Evolutionary conservation across 1,140 invertebrate species (phyloP).

Genomic region (Araneus ventricosus): DNA sequence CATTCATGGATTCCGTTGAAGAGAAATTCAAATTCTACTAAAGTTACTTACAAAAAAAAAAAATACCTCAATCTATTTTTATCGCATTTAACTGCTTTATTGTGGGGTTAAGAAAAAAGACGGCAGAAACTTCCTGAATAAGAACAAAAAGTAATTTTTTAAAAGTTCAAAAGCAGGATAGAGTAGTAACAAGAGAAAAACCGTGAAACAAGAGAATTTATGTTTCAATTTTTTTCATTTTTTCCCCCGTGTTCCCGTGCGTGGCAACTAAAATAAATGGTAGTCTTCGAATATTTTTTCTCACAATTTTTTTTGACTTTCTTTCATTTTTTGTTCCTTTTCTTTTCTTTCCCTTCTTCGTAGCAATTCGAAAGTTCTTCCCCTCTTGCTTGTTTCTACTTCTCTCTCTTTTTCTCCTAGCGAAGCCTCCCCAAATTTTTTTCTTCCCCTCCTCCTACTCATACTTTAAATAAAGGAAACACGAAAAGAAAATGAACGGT

Average conservation of each 20-base stretch:
- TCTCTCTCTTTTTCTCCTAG: neutral
- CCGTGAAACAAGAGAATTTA: constrained; percentile 74
- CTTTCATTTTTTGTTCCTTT: constrained; percentile 9
- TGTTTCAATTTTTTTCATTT: constrained; percentile 70
- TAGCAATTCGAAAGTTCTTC: constrained; percentile 30
- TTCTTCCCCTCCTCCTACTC: neutral
- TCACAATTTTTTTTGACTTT: neutral
- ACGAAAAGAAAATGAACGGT: constrained; percentile 53
- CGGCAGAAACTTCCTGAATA: constrained; percentile 54
- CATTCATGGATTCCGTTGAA: constrained; percentile 41
- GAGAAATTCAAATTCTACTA: constrained; percentile 59
- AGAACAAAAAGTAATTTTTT: constrained; percentile 70
- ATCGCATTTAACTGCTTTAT: constrained; percentile 62
- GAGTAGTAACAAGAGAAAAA: constrained; percentile 73
- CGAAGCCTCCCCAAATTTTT: constrained; percentile 13
- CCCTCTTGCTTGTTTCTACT: constrained; percentile 22
- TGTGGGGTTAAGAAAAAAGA: constrained; percentile 53
- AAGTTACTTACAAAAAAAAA: constrained; percentile 49
- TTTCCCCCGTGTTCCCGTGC: constrained; percentile 42
- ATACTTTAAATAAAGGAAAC: constrained; percentile 74
- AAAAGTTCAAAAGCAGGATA: constrained; percentile 65
- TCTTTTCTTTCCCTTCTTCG: constrained; percentile 2
- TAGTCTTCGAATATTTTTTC: constrained; percentile 72
- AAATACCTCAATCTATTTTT: constrained; percentile 59
- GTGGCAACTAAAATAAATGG: constrained; percentile 74